Conservation (phyloP, 2,797 vertebrate species). For the Gymnodraco acuticeps region DNA sequence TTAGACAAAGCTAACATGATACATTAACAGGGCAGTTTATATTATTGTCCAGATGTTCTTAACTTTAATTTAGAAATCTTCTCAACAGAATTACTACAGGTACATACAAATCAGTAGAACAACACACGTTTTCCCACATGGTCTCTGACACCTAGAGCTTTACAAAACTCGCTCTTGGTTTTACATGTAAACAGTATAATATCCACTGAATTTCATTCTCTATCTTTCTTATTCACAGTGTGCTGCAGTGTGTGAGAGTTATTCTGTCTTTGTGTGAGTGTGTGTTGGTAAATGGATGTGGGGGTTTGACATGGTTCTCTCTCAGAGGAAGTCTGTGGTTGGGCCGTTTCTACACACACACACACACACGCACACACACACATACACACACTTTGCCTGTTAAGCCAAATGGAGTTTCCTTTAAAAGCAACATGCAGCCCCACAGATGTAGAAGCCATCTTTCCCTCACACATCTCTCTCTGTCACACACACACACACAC, state of each 20-base stretch:
- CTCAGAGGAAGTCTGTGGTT: slow-evolving; percentile 94
- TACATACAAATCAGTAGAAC: neutral
- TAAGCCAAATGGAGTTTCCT: slow-evolving; percentile 70
- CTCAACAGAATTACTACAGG: neutral
- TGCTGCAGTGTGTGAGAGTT: slow-evolving; percentile 33
- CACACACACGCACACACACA: slow-evolving; percentile 58
- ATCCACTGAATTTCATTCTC: slow-evolving; percentile 39
- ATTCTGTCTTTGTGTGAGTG: slow-evolving; percentile 26
- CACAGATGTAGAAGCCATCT: slow-evolving; percentile 72
- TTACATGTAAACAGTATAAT: slow-evolving; percentile 35
- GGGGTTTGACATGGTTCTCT: slow-evolving; percentile 82
- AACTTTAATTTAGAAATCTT: neutral
- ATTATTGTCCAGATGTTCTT: neutral
- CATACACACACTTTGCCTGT: slow-evolving; percentile 51
- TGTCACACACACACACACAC: slow-evolving; percentile 41
- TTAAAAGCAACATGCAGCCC: slow-evolving; percentile 56
- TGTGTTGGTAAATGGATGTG: slow-evolving; percentile 73
- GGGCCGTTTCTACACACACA: slow-evolving; percentile 88
- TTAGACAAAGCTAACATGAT: neutral
- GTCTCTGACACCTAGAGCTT: neutral
- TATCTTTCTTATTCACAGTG: slow-evolving; percentile 56
- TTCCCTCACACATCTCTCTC: slow-evolving; percentile 37
- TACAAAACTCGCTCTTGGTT: neutral
- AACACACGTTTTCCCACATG: neutral
- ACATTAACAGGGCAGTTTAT: neutral